Evolutionary conservation across 2,113 vertebrate genomes (phyloP).

Genomic region (Dicentrarchus labrax): DNA sequence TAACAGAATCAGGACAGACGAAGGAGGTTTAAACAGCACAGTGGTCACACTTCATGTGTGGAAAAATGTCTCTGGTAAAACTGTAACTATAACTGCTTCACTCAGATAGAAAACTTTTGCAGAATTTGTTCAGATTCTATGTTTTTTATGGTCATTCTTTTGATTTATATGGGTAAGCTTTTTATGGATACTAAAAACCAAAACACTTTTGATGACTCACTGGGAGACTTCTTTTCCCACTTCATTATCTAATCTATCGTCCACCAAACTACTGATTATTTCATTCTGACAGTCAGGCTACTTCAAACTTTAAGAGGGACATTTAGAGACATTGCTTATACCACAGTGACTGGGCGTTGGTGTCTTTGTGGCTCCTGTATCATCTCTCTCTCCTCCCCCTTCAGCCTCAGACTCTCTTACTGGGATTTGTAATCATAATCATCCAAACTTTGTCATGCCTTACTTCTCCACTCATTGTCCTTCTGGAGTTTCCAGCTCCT

Average conservation of each 20-base stretch:
- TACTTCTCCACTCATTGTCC: not conserved
- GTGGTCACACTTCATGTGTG: too few relatives aligned
- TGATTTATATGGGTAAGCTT: not conserved
- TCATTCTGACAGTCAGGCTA: not conserved
- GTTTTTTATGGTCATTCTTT: not conserved
- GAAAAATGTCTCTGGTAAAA: not conserved
- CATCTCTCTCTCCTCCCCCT: not conserved
- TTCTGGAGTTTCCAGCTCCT: not conserved
- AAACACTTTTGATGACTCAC: not conserved
- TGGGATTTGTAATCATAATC: not conserved
- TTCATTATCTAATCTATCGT: not conserved
- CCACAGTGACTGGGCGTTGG: not conserved
- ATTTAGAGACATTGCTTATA: constrained; percentile 10
- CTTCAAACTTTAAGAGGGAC: not conserved
- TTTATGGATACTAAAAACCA: not conserved
- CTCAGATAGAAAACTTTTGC: not conserved
- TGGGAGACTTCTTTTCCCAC: not conserved
- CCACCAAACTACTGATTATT: not conserved
- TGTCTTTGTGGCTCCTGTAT: constrained; percentile 12
- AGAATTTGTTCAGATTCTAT: not conserved
- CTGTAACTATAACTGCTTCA: not conserved
- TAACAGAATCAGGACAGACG: not conserved
- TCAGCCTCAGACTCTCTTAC: not conserved
- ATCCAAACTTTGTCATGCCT: not conserved
- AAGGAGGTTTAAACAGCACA: not conserved